These are phyloP conservation scores for Isurus oxyrinchus DNA, from an alignment of 2,113 vertebrate genomes.

Conservation along the genomic window DNA sequence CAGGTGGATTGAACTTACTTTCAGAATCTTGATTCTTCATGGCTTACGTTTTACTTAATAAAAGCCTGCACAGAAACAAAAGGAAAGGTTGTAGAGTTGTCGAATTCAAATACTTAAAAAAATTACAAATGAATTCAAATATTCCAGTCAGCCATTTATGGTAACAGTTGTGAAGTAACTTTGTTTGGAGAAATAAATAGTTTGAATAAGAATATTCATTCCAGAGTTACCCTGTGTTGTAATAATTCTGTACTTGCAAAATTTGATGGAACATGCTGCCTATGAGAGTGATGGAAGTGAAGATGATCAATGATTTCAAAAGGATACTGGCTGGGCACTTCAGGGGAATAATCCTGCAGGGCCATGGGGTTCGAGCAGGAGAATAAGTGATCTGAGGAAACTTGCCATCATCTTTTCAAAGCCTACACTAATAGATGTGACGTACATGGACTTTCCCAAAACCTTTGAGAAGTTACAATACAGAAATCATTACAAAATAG, in stretches of 20 bases:
- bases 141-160: background rate
- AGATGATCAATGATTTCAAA: background rate
- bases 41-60: background rate
- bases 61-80: slow-evolving; percentile 1
- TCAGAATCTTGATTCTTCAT: slow-evolving; percentile 36
- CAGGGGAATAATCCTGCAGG: too few relatives aligned
- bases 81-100: background rate
- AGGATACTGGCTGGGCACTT: background rate
- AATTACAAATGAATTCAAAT: background rate
- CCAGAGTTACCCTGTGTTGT: background rate
- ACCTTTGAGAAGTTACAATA: too few relatives aligned
- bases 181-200: background rate
- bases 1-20: background rate
- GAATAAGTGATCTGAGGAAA: too few relatives aligned
- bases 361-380: too few relatives aligned
- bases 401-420: too few relatives aligned
- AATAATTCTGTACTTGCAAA: background rate
- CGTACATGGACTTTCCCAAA: background rate
- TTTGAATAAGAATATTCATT: background rate
- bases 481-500: too few relatives aligned
- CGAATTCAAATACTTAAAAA: background rate
- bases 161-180: background rate
- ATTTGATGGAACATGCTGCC: background rate
- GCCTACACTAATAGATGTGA: background rate
- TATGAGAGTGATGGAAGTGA: background rate